Conservation (phyloP, 2,113 vertebrate species). For the Casuarius casuarius region DNA sequence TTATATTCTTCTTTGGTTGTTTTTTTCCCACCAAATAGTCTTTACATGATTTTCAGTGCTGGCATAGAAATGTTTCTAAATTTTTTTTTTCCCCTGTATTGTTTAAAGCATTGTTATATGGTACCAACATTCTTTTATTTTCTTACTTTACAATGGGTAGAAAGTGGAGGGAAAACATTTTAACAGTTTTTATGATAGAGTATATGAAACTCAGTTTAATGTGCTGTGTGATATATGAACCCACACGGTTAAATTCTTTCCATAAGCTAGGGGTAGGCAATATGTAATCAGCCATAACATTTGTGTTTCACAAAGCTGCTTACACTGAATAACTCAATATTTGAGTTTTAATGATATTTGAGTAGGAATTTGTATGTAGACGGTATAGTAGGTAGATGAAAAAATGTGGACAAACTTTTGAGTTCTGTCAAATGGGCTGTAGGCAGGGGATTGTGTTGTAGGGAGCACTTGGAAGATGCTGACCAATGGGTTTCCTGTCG, state of each 20-base stretch:
- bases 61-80: not conserved
- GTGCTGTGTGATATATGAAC: not conserved
- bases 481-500: not conserved
- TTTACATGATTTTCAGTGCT: not conserved
- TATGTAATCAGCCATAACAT: constrained; percentile 34
- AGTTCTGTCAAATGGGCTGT: not conserved
- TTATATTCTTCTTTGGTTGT: constrained; percentile 4
- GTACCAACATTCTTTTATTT: constrained; percentile 3
- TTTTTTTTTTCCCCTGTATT: not conserved
- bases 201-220: not conserved
- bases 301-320: constrained; percentile 43
- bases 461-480: not conserved
- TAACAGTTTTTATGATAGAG: not conserved
- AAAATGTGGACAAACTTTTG: not conserved
- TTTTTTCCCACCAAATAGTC: not conserved
- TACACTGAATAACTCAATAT: constrained; percentile 58
- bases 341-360: constrained; percentile 51
- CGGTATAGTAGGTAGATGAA: not conserved
- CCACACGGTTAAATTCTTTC: constrained; percentile 4
- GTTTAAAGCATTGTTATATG: not conserved
- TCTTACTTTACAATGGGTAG: not conserved
- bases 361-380: constrained; percentile 32
- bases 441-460: not conserved
- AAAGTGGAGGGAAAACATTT: constrained; percentile 16
- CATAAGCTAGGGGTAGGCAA: not conserved